Conservation (phyloP, 2,113 vertebrate species). For the Lonchura striata region DNA sequence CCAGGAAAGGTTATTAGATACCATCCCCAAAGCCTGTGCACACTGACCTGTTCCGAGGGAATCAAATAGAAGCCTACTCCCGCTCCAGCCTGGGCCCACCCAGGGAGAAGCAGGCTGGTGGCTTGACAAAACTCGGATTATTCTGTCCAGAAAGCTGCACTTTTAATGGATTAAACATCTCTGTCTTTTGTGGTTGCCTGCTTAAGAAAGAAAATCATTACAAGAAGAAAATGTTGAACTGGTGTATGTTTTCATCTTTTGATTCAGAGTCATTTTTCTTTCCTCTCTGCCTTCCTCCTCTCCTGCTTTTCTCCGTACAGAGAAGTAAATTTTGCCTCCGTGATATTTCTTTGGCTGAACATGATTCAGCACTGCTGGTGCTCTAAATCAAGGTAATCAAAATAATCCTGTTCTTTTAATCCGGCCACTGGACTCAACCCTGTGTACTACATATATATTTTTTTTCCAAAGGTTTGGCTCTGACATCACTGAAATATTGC, state of each 20-base stretch:
- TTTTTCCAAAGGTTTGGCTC: constrained; percentile 11
- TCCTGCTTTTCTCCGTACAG: neutral
- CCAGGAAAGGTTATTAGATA: constrained; percentile 15
- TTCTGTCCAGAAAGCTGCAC: constrained; percentile 2
- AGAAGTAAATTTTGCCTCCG: constrained; percentile 36
- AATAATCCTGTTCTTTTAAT: constrained; percentile 55
- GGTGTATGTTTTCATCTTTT: constrained; percentile 9
- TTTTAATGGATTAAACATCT: constrained; percentile 60
- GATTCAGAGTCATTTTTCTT: constrained; percentile 33
- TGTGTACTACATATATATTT: neutral
- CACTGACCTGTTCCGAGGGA: neutral
- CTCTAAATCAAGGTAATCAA: constrained; percentile 50
- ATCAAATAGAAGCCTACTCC: neutral
- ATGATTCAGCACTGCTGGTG: neutral
- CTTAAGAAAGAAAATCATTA: neutral
- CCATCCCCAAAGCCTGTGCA: neutral
- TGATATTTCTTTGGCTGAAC: constrained; percentile 63
- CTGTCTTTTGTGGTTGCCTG: constrained; percentile 24
- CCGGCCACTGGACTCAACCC: neutral
- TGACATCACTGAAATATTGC: constrained; percentile 35
- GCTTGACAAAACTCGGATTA: constrained; percentile 13
- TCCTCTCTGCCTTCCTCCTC: neutral
- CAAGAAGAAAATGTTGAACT: neutral
- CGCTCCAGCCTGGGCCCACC: constrained; percentile 33
- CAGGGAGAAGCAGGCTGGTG: constrained; percentile 35